Evolutionary conservation across 2,113 vertebrate species (phyloP).

Genomic region (Saguinus imperator): DNA sequence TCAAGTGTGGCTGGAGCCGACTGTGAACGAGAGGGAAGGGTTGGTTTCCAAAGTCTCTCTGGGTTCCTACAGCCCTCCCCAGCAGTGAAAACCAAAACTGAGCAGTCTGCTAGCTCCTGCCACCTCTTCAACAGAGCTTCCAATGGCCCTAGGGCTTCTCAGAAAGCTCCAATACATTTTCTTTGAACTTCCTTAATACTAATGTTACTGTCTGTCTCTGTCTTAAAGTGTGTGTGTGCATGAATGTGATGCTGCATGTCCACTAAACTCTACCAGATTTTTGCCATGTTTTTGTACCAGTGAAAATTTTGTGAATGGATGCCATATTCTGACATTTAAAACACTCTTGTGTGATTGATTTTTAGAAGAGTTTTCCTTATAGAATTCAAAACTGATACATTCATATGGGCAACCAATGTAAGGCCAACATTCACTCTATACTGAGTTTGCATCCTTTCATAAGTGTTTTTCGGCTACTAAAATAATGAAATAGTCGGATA

Average conservation of each 20-base stretch:
- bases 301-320: neutral
- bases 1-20: neutral
- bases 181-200: neutral
- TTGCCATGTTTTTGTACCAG: neutral
- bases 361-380: conserved; percentile 14
- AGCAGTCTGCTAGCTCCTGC: neutral
- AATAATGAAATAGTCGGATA: neutral
- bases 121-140: neutral
- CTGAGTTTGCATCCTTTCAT: neutral
- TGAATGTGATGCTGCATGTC: neutral
- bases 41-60: neutral
- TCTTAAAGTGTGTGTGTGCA: neutral
- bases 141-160: neutral
- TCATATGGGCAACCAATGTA: neutral
- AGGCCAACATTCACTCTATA: neutral
- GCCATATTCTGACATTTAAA: neutral
- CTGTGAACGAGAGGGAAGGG: neutral
- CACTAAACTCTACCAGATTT: neutral
- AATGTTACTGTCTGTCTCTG: neutral
- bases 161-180: neutral
- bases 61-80: neutral
- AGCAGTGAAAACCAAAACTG: neutral
- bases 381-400: neutral
- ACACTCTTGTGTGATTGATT: neutral
- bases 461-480: conserved; percentile 18